Base-by-base conservation (phyloP, 2,888 invertebrate genomes). In the Caenorhabditis japonica region DNA sequence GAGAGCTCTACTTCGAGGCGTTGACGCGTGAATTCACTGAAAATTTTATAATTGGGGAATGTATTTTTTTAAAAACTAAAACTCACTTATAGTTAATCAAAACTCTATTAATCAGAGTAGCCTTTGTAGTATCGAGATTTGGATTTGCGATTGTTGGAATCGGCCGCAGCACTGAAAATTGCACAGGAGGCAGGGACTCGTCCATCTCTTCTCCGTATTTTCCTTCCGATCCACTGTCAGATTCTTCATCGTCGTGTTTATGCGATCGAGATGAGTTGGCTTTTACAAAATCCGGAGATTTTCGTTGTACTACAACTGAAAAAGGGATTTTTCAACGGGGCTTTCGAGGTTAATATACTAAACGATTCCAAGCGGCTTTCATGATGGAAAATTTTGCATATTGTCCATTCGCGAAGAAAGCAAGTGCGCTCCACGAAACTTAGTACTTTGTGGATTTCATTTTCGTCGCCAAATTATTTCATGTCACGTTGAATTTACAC, bases 241-340 rank as follows among this genome's bases (percentile, higher is more conserved):
- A 71, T 19, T 71, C 71, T 0, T 62, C 58, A 10, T 53, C 71
- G 4, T 64, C 64, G 19, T 34, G 55, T 25, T 47, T 58, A 4
- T 39, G 7, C 5, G 51, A 36, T 15, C 43, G 36, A 21, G 47
- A 39, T 33, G 53, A 46, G 15, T 49, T 12, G 4, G 33, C 12
- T 17, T 56, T 64, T 19, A 49, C 33, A 33, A 49, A 27, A 41
- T 64, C 64, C 2, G 64, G 64, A 25, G 70, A 61, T 38, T 60
- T 33, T 12, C 55, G 56, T 15, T 56, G 56, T n/a, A 49, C 30
- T 4, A 71, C 71, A 7, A 64, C 71, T 71, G 71, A 23, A 60
- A 60, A 7, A 30, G 30, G 10, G 30, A 7, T 30, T 7, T 10
- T 30, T 30, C 30, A 30, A 10, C 5, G 30, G 10, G 10, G n/a